Percentiles rank a stretch among this genome's conserved stretches.
Evolutionary conservation across 2,888 invertebrate genomes (phyloP).

Genomic region (Macrophya alboannulata): DNA sequence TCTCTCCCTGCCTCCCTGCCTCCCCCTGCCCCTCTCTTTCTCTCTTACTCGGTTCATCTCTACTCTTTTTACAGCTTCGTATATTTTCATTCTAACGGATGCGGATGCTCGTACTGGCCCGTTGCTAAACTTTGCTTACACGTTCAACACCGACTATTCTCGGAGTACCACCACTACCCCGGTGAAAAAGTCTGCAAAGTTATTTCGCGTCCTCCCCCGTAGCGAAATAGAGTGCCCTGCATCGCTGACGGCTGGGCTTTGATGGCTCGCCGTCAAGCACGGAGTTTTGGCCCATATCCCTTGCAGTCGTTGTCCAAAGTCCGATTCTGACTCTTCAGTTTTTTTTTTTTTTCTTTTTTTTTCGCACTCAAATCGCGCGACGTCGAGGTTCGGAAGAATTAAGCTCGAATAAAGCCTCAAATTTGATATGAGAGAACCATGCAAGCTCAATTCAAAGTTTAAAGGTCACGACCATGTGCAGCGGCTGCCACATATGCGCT

Average conservation of each 20-base stretch:
- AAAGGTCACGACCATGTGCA: neutral
- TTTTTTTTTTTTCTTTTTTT: neutral
- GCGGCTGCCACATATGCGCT: neutral
- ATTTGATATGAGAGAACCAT: neutral
- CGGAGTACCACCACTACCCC: neutral
- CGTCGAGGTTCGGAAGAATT: neutral
- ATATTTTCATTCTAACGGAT: constrained; percentile 43
- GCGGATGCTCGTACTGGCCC: constrained; percentile 36
- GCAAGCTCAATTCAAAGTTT: neutral
- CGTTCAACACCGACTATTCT: constrained; percentile 25
- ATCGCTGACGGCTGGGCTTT: constrained; percentile 10
- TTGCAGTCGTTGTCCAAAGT: neutral
- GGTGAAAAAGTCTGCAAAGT: constrained; percentile 40
- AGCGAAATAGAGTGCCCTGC: constrained; percentile 14
- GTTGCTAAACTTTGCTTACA: constrained; percentile 39
- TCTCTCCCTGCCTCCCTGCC: neutral
- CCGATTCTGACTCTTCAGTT: neutral
- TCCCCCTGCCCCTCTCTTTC: neutral
- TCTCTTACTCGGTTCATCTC: neutral
- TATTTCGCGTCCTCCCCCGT: constrained; percentile 4
- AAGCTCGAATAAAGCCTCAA: neutral
- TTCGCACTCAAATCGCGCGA: neutral
- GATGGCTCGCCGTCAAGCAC: constrained; percentile 23
- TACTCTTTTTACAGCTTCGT: constrained; percentile 27
- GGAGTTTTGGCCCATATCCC: neutral